Evolutionary conservation across 2,113 vertebrate genomes (phyloP).

Genomic region (Scopus umbretta): DNA sequence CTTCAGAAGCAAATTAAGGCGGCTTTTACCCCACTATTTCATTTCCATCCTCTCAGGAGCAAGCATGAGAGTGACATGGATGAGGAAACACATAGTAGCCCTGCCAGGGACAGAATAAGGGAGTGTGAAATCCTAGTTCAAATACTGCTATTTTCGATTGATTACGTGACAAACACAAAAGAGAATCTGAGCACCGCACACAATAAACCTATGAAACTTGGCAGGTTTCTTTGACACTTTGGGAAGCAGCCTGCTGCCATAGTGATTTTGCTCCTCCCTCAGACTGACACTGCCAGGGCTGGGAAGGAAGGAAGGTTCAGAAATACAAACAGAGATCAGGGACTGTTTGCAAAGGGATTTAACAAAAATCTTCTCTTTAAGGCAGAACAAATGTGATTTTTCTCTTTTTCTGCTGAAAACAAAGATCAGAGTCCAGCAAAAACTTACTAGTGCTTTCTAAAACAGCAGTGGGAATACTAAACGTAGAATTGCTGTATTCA

Average conservation of each 20-base stretch:
- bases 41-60: neutral
- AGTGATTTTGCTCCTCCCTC: slow-evolving; percentile 20
- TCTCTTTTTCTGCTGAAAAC: no score
- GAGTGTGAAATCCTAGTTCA: neutral
- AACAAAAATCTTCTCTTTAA: neutral
- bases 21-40: neutral
- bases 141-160: neutral
- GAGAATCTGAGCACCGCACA: neutral
- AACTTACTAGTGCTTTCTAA: neutral
- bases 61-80: neutral
- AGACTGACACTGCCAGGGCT: neutral
- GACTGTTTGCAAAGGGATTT: neutral
- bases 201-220: slow-evolving; percentile 9
- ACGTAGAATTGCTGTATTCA: neutral
- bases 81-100: neutral
- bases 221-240: neutral
- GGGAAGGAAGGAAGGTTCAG: neutral
- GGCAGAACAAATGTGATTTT: neutral
- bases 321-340: slow-evolving; percentile 1
- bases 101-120: neutral
- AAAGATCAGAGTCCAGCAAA: neutral
- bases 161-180: neutral
- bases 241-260: slow-evolving; percentile 26
- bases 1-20: neutral
- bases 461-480: neutral